Base-by-base conservation (phyloP, 2,797 vertebrate genomes). In the Taenioides sp. region DNA sequence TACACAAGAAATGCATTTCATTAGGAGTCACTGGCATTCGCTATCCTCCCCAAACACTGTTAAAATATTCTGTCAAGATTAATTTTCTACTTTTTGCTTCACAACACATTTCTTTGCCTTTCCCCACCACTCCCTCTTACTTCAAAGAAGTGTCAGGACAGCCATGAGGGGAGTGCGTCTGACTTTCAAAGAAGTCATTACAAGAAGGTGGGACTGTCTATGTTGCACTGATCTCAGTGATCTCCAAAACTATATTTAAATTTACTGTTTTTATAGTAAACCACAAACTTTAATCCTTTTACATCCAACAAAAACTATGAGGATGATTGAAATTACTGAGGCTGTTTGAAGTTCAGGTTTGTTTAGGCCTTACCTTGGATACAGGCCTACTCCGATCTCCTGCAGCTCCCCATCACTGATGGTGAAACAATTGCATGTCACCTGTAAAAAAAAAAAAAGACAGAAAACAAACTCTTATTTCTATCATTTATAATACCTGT, bases 391-490 rank as follows among this genome's bases (percentile, higher is more conserved):
- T 85, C 95, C 97, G 74, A 96, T 91, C 90, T 97, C 96, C 84
- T 96, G 96, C 91, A 98, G 95, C 90, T 99, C 97, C 27, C 93
- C 95, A 16, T 98, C 95, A 88, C 97, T 97, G 91, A 99, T 95
- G 88, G 95, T 97, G 90, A 99, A 99, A 86, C 96, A 96, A 92
- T 99, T 99, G 91, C 97, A 97, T 58, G 95, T 96, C 86, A 99
- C 93, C 98, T 99, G 54, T 37, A 60, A 72, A 80, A 14, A 82
- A 80, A 69, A 60, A 72, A 80, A 14, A 82, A 70, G 60, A 71
- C 69, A 76, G 43, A 65, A 34, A 78, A 71, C 25, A 57, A 75
- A 79, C 22, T 40, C 0, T 72, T 79, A 78, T 84, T 59, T 25
- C 4, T 18, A 59, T 16, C 5, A 28, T 17, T 59, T n/a, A 63